These are phyloP conservation scores for Axea sp. DNA, from an alignment of 2,888 invertebrate genomes.

Conservation along the genomic window DNA sequence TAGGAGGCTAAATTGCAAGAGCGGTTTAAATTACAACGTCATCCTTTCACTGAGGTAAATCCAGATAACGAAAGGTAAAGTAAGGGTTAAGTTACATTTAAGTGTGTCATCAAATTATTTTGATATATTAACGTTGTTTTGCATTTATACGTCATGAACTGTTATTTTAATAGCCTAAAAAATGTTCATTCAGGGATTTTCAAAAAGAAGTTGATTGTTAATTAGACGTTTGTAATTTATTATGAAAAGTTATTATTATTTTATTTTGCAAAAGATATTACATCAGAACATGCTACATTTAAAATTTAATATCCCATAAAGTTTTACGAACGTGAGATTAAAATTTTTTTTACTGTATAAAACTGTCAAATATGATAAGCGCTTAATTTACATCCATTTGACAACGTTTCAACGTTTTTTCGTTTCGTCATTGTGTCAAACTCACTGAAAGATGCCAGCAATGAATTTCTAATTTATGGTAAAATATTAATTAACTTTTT, in stretches of 20 bases:
- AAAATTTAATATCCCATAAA: constrained; percentile 6
- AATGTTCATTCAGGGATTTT: neutral
- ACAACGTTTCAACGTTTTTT: constrained; percentile 4
- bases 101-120: constrained; percentile 31
- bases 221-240: constrained; percentile 4
- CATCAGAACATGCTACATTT: too few species aligned
- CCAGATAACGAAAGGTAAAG: constrained; percentile 27
- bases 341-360: constrained; percentile 6
- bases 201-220: neutral
- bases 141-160: neutral
- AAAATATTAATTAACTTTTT: constrained; percentile 7
- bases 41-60: constrained; percentile 21
- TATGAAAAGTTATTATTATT: neutral
- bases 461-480: constrained; percentile 1
- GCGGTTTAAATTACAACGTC: constrained; percentile 30
- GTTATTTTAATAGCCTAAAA: neutral
- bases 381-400: constrained; percentile 6
- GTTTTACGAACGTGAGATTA: neutral
- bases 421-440: constrained; percentile 5
- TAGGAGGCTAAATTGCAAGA: constrained; percentile 18
- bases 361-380: constrained; percentile 9
- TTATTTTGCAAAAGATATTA: neutral
- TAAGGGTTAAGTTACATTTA: constrained; percentile 38
- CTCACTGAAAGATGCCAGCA: neutral
- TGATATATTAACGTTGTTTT: constrained; percentile 22